Conservation (phyloP, 2,888 invertebrate genomes). For the Laspeyria flexula region DNA sequence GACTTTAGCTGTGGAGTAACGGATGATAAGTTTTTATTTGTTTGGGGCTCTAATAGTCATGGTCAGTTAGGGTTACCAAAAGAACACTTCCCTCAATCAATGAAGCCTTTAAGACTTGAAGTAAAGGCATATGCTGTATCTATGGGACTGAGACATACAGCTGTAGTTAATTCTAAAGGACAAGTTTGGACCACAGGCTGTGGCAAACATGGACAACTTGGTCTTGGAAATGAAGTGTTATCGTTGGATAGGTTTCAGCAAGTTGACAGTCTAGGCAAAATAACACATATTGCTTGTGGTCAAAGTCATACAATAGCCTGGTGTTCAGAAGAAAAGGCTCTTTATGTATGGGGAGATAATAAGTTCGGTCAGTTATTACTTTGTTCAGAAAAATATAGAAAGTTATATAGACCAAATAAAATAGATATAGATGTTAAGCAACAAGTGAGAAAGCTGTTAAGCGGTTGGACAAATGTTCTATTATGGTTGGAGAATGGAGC, state of each 20-base stretch:
- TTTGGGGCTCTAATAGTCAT: conserved; percentile 94
- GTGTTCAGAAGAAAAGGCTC: conserved; percentile 82
- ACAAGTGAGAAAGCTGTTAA: conserved; percentile 84
- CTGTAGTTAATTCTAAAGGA: conserved; percentile 87
- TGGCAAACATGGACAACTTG: conserved; percentile 89
- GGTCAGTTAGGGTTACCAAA: conserved; percentile 90
- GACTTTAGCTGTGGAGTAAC: conserved; percentile 92
- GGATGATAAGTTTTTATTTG: conserved; percentile 88
- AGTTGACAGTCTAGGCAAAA: conserved; percentile 84
- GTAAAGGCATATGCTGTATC: conserved; percentile 86
- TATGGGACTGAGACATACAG: conserved; percentile 90
- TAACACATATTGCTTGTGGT: conserved; percentile 90
- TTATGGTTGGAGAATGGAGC: conserved; percentile 87
- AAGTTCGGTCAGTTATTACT: conserved; percentile 92
- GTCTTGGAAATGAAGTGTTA: conserved; percentile 76
- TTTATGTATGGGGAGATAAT: conserved; percentile 93
- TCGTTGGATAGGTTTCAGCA: conserved; percentile 76
- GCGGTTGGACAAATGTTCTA: conserved; percentile 93
- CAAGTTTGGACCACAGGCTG: conserved; percentile 88
- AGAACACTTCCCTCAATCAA: conserved; percentile 69
- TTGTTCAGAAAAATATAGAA: conserved; percentile 79
- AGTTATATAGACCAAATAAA: conserved; percentile 83
- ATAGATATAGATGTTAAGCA: conserved; percentile 84
- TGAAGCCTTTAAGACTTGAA: conserved; percentile 70
- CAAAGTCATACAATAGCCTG: conserved; percentile 91